These are phyloP conservation scores for Acromyrmex heyeri DNA, from an alignment of 1,140 invertebrate species.

Conservation along the genomic window DNA sequence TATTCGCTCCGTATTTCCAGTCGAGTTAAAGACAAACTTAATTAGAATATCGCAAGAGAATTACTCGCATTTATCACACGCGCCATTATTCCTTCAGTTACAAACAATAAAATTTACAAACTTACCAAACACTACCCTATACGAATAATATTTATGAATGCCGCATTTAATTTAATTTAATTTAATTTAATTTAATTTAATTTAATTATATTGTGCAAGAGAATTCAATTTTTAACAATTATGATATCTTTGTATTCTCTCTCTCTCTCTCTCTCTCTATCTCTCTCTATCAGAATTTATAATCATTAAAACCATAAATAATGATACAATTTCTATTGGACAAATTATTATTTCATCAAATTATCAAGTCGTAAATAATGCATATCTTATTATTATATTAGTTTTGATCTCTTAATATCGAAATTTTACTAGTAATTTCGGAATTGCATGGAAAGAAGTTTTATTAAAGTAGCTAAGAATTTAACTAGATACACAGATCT, in stretches of 20 bases:
- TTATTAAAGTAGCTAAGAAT: too few relatives aligned
- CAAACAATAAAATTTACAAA: slow-evolving; percentile 6
- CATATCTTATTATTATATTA: background rate
- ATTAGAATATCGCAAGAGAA: slow-evolving; percentile 52
- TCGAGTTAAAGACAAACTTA: slow-evolving; percentile 7
- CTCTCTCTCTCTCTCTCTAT: too few relatives aligned
- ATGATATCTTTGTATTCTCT: background rate
- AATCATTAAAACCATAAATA: slow-evolving; percentile 2
- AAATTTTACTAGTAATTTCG: background rate
- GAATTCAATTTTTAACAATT: slow-evolving; percentile 8
- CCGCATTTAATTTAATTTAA: background rate
- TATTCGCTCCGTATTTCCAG: background rate
- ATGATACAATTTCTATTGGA: background rate
- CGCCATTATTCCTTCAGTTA: background rate
- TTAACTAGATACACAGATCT: too few relatives aligned
- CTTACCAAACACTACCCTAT: background rate
- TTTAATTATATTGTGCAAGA: background rate
- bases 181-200: slow-evolving; percentile 38
- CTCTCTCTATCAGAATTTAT: background rate
- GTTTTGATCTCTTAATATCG: background rate
- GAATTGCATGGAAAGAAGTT: background rate
- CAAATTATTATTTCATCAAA: slow-evolving; percentile 13
- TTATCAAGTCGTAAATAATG: background rate
- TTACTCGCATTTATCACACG: slow-evolving; percentile 20
- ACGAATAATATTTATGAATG: background rate